phyloP scores from a whole-genome alignment of 1,140 invertebrate genomes.

The Drosophila willistoni region DNA sequence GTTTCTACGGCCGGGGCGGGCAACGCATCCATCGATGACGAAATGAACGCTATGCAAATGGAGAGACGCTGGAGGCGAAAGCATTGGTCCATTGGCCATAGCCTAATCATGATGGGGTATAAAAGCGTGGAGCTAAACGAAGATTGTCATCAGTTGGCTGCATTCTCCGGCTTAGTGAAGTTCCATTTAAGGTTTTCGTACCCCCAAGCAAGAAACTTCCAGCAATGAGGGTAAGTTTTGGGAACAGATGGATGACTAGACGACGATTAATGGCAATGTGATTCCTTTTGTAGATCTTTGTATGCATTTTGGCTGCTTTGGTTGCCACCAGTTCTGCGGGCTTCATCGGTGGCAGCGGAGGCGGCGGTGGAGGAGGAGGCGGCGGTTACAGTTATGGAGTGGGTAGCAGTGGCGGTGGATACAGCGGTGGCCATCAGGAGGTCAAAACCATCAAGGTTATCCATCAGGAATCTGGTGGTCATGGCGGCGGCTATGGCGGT shows the following conservation, averaged over 20 bases:
- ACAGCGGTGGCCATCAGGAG: constrained; percentile 41
- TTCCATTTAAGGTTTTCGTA: constrained; percentile 64
- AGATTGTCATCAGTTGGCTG: constrained; percentile 63
- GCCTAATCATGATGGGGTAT: constrained; percentile 29
- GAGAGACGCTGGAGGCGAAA: constrained; percentile 37
- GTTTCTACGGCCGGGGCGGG: constrained; percentile 25
- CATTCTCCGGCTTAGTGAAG: constrained; percentile 70
- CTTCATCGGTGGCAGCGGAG: constrained; percentile 62
- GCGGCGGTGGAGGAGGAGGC: constrained; percentile 54
- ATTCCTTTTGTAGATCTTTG: constrained; percentile 57
- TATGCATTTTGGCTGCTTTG: constrained; percentile 69
- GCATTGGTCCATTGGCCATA: constrained; percentile 36
- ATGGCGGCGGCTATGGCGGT: constrained; percentile 34
- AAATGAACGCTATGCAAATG: constrained; percentile 17
- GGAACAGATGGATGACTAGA: no score
- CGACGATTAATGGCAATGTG: no score
- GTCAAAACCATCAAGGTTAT: constrained; percentile 64
- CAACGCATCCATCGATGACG: constrained; percentile 55
- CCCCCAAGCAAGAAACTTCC: constrained; percentile 77
- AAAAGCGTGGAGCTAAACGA: constrained; percentile 35
- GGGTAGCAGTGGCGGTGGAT: constrained; percentile 36
- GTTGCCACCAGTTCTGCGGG: constrained; percentile 74
- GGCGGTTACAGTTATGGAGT: constrained; percentile 68
- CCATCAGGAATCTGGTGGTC: constrained; percentile 46
- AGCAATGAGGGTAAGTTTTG: constrained; percentile 68